Conservation (phyloP, 1,140 invertebrate genomes). For the Rhopalosiphum maidis region DNA sequence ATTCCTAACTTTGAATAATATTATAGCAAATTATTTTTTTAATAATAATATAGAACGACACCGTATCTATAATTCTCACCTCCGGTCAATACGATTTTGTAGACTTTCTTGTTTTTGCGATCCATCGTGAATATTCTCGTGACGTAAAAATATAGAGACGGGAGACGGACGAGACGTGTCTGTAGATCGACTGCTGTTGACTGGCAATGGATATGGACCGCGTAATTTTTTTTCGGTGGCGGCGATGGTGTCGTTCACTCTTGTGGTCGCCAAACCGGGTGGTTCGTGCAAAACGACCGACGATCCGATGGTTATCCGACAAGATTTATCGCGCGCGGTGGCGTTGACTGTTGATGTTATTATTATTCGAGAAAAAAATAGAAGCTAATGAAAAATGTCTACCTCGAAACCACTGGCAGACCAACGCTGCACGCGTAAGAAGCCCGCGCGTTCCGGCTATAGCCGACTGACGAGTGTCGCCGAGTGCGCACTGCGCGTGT, state of each 20-base stretch:
- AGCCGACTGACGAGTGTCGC: neutral
- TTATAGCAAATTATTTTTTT: no score
- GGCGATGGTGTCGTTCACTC: neutral
- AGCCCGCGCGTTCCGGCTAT: neutral
- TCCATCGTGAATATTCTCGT: conserved; percentile 57
- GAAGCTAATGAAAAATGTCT: neutral
- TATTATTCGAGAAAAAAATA: neutral
- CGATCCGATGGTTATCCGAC: no score
- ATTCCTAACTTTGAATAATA: no score
- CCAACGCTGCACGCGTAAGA: neutral
- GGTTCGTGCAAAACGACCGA: neutral
- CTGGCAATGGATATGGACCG: neutral
- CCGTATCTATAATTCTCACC: conserved; percentile 67
- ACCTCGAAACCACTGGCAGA: neutral
- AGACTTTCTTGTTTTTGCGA: conserved; percentile 74
- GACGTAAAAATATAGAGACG: neutral
- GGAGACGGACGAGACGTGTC: neutral
- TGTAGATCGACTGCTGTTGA: no score
- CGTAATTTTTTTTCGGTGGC: neutral
- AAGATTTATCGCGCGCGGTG: no score
- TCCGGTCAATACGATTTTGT: conserved; percentile 90
- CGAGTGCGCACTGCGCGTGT: neutral
- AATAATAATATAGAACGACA: no score
- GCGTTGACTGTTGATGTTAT: no score
- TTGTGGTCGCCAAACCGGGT: neutral